Evolutionary conservation across 2,113 vertebrate genomes (phyloP).

Genomic region (Mormyrus iriodes): DNA sequence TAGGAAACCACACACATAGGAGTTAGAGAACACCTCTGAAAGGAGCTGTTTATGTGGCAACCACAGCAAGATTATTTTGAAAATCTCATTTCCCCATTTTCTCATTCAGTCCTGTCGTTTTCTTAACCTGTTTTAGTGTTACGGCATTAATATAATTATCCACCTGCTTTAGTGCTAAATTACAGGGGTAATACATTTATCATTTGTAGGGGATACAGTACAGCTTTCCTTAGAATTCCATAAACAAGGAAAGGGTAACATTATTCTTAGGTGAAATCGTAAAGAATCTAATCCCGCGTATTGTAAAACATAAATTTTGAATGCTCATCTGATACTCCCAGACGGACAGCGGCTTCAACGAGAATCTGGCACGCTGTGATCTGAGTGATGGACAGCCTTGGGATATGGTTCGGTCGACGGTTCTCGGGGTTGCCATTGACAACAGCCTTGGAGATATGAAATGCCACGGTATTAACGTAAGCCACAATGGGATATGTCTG

Average conservation of each 20-base stretch:
- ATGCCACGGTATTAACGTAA: slow-evolving; percentile 4
- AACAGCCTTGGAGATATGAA: slow-evolving; percentile 17
- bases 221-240: neutral
- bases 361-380: neutral
- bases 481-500: slow-evolving; percentile 2
- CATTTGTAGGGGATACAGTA: neutral
- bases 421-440: slow-evolving; percentile 15
- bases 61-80: slow-evolving; percentile 6
- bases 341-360: neutral
- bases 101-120: neutral
- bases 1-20: neutral
- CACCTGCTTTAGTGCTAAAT: neutral
- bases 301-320: neutral
- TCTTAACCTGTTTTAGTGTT: neutral
- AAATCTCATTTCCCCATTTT: slow-evolving; percentile 7
- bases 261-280: neutral
- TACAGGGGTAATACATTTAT: neutral
- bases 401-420: neutral
- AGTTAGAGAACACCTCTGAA: neutral
- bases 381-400: neutral
- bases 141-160: neutral
- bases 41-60: neutral
- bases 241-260: neutral
- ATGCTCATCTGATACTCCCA: neutral
- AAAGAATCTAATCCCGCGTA: neutral